A percentile compares a stretch with the other conserved stretches of the same genome.
These are phyloP conservation scores for Saccostrea glomerata DNA, from an alignment of 1,140 invertebrate species.

Conservation along the genomic window DNA sequence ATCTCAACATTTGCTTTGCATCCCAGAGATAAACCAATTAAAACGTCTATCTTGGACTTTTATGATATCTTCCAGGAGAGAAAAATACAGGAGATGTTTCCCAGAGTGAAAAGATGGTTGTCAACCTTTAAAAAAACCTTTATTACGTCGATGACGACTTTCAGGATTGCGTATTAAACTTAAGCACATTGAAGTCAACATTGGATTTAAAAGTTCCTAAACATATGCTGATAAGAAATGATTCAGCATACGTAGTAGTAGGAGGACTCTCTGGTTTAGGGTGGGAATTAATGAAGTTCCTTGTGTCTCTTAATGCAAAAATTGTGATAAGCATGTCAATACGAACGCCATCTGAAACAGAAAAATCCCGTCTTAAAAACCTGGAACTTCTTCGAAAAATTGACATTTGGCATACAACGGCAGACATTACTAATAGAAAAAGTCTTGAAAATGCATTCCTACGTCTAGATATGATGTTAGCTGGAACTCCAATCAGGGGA, in stretches of 20 bases:
- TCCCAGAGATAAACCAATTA: too few relatives aligned
- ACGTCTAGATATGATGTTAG: conserved; percentile 37
- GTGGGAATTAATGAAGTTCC: conserved; percentile 63
- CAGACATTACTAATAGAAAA: conserved; percentile 58
- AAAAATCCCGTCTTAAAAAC: conserved; percentile 47
- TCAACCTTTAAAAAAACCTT: too few relatives aligned
- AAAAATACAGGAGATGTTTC: too few relatives aligned
- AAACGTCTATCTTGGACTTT: too few relatives aligned
- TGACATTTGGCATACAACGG: conserved; percentile 43
- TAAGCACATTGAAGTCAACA: too few relatives aligned
- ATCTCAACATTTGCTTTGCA: too few relatives aligned
- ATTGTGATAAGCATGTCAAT: conserved; percentile 60
- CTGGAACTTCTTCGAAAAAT: conserved; percentile 45
- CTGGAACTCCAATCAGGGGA: conserved; percentile 57
- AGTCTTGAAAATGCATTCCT: conserved; percentile 49
- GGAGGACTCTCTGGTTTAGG: conserved; percentile 72
- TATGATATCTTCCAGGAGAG: too few relatives aligned
- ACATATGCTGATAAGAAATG: not conserved
- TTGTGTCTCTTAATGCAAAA: conserved; percentile 65
- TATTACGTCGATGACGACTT: too few relatives aligned
- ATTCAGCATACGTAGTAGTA: conserved; percentile 62
- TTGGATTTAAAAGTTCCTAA: not conserved
- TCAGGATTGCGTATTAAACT: too few relatives aligned
- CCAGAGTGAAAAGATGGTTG: too few relatives aligned
- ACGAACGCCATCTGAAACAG: conserved; percentile 47